Percentiles rank a stretch among this genome's conserved stretches.
phyloP scores from a whole-genome alignment of 2,888 invertebrate species.

The Temnothorax unifasciatus region DNA sequence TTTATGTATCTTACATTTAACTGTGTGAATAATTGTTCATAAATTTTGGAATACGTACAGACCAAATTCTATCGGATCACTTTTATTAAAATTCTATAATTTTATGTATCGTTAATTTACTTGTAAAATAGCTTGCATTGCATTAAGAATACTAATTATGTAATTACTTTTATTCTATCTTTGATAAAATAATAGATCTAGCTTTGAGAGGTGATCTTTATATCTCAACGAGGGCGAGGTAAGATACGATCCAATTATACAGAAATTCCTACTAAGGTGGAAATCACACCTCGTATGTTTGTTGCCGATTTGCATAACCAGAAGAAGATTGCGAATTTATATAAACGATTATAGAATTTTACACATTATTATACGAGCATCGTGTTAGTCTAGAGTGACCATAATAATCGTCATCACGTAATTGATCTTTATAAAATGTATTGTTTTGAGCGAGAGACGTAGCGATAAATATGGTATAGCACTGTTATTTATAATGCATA shows the following conservation, averaged over 20 bases:
- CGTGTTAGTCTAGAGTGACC: conserved; percentile 43
- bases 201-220: conserved; percentile 22
- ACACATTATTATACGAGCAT: conserved; percentile 40
- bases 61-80: neutral
- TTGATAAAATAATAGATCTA: neutral
- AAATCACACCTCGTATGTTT: conserved; percentile 36
- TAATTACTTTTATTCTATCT: conserved; percentile 20
- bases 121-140: neutral
- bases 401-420: conserved; percentile 66
- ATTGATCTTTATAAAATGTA: conserved; percentile 66
- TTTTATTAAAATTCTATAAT: conserved; percentile 6
- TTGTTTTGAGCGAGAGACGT: conserved; percentile 63
- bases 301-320: conserved; percentile 38
- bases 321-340: conserved; percentile 35
- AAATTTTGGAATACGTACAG: conserved; percentile 1
- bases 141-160: neutral
- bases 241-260: conserved; percentile 12
- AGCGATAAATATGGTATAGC: conserved; percentile 75
- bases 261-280: conserved; percentile 14
- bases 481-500: conserved; percentile 71
- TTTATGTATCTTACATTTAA: conserved; percentile 12
- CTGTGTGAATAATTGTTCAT: conserved; percentile 26
- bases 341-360: conserved; percentile 46
- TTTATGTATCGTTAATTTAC: conserved; percentile 15
- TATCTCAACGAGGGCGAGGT: neutral